Evolutionary conservation across 2,113 vertebrate species (phyloP).

Genomic region (Spea multiplicata): DNA sequence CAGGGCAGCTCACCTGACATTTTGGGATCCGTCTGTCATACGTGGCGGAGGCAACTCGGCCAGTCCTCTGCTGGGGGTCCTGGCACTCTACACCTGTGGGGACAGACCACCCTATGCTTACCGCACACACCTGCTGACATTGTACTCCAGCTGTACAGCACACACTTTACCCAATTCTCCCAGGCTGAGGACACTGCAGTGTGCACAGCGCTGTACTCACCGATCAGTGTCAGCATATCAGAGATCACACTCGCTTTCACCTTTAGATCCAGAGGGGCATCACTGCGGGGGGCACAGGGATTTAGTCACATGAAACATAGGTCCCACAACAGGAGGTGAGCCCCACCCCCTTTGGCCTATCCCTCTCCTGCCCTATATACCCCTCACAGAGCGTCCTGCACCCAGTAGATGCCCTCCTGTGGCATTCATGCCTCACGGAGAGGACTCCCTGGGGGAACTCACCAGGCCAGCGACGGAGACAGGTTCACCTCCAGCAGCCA

Average conservation of each 20-base stretch:
- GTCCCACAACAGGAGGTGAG: no score
- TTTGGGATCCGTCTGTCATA: conserved; percentile 64
- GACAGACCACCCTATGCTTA: conserved; percentile 41
- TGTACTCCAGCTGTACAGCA: neutral
- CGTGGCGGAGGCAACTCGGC: conserved; percentile 58
- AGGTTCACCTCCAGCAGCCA: conserved; percentile 98
- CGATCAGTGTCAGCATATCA: conserved; percentile 97
- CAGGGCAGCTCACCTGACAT: conserved; percentile 73
- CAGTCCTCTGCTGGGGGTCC: conserved; percentile 75
- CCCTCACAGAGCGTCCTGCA: no score
- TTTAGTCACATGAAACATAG: neutral
- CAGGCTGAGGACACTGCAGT: no score
- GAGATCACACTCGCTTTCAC: conserved; percentile 98
- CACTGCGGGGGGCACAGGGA: conserved; percentile 61
- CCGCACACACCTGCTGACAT: neutral
- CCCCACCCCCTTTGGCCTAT: no score
- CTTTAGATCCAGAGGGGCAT: conserved; percentile 95
- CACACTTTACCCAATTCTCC: neutral
- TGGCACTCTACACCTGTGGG: conserved; percentile 87
- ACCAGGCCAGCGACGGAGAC: conserved; percentile 95
- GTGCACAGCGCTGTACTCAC: conserved; percentile 71
- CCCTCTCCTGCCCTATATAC: no score
- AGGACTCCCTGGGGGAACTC: conserved; percentile 56
- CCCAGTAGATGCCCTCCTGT: neutral
- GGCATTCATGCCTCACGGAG: neutral